Base-by-base conservation (phyloP, 53 echinoderm and acorn worm species). In the Zoroaster sp. region DNA sequence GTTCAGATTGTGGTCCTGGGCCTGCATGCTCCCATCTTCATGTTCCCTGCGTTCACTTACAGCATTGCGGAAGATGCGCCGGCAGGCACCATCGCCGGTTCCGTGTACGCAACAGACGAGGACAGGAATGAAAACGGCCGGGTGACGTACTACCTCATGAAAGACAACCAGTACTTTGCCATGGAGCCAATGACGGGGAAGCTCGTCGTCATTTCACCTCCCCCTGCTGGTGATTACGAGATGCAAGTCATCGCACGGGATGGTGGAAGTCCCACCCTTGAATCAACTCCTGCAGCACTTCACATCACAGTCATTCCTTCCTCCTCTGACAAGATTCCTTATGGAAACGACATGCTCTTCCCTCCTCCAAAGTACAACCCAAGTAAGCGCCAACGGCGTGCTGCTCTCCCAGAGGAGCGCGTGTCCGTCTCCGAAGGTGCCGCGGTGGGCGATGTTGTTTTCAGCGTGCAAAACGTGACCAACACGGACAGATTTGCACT, bases 281-380 rank as follows among this genome's bases (percentile, higher is more conserved):
- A 87, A 23, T 89, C 95, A 39, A 88, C 92, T n/a, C 83, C 92
- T 23, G 92, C 90, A 7, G 80, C 75, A 13, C 20, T 87, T 31
- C 31, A 49, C 25, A 53, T 96, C 36, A 89, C 70, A 5, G 93
- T 91, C 8, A 63, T 78, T 20, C 71, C 92, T 0, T 40, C 66
- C 55, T 86, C 94, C 21, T 51, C 90, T 1, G 40, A 59, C 4
- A 90, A 88, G 36, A 77, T 73, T 47, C 94, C 96, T 5, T 92
- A 92, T 8, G 96, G 94, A 14, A 74, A 96, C 63, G 96, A 96
- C 74, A 94, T 96, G 23, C 14, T 96, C 10, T 92, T 80, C 55
- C 82, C 92, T 8, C 82, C 92, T 9, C 47, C 47, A 35, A 40
- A 66, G 34, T 38, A 66, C 35, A 51, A 89, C 42, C 52, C 72